These are phyloP conservation scores for Sialia sialis DNA, from an alignment of 2,113 vertebrate genomes.

Conservation along the genomic window DNA sequence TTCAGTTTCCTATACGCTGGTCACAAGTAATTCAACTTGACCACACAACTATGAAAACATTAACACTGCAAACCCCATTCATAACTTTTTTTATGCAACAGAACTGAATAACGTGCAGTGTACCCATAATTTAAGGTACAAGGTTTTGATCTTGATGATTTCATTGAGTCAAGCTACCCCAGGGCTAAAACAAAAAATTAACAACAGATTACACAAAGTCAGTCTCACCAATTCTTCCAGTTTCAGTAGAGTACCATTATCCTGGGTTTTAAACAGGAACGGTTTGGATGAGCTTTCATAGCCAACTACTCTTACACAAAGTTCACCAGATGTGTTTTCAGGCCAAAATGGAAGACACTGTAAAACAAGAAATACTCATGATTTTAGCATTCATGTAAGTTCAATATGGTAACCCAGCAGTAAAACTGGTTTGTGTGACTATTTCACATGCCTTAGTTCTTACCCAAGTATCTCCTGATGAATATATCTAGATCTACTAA, in stretches of 20 bases:
- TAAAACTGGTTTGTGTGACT: neutral
- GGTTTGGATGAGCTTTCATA: slow-evolving; percentile 79
- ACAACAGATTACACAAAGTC: neutral
- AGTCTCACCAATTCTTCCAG: slow-evolving; percentile 82
- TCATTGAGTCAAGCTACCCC: neutral
- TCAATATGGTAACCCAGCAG: neutral
- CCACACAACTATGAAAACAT: neutral
- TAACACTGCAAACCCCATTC: neutral
- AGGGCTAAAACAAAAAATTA: neutral
- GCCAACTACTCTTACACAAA: slow-evolving; percentile 87
- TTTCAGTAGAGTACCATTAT: slow-evolving; percentile 88
- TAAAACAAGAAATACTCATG: neutral
- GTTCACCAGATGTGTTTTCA: slow-evolving; percentile 80
- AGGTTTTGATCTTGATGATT: neutral
- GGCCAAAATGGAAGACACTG: slow-evolving; percentile 97
- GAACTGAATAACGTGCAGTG: neutral
- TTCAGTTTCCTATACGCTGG: neutral
- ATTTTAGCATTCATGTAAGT: rapidly evolving
- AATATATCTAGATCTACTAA: neutral
- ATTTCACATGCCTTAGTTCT: neutral
- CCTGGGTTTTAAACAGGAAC: slow-evolving; percentile 86
- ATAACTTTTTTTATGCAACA: neutral
- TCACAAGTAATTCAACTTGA: neutral
- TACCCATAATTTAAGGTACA: neutral
- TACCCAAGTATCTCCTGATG: neutral